Conservation (phyloP, 2,888 invertebrate genomes). For the Dendrolimus houi region DNA sequence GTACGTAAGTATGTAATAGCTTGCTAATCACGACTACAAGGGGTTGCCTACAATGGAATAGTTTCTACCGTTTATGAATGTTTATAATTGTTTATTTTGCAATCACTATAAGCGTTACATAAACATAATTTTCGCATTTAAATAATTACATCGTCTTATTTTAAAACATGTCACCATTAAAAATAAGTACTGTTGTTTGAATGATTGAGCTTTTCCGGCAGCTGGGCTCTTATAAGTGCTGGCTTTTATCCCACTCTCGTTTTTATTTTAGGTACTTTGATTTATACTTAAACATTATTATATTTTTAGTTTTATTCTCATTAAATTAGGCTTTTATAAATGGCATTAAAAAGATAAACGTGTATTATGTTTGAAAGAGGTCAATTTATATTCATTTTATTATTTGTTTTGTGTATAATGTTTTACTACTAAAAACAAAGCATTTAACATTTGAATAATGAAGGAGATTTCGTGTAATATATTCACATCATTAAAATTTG, state of each 20-base stretch:
- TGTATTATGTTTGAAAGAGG: neutral
- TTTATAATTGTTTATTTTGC: too few species aligned
- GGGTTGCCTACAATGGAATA: too few species aligned
- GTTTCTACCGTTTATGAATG: too few species aligned
- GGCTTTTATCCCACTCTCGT: conserved; percentile 14
- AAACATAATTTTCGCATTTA: neutral
- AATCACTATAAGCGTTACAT: neutral
- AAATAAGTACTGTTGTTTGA: conserved; percentile 20
- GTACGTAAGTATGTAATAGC: too few species aligned
- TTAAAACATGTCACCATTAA: conserved; percentile 27
- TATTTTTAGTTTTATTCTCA: neutral
- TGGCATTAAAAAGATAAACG: neutral
- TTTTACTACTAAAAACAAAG: neutral
- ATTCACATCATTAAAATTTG: too few species aligned
- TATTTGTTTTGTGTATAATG: neutral
- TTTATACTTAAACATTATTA: neutral
- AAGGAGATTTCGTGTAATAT: neutral
- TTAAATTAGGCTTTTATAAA: neutral
- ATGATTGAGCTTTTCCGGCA: conserved; percentile 19
- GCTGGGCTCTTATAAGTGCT: conserved; percentile 19
- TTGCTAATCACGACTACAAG: too few species aligned
- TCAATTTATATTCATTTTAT: neutral
- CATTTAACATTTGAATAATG: neutral
- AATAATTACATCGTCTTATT: conserved; percentile 12
- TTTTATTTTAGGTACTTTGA: neutral